Evolutionary conservation across 2,888 invertebrate genomes (phyloP).

Genomic region (Polydrusus pterygomalis): DNA sequence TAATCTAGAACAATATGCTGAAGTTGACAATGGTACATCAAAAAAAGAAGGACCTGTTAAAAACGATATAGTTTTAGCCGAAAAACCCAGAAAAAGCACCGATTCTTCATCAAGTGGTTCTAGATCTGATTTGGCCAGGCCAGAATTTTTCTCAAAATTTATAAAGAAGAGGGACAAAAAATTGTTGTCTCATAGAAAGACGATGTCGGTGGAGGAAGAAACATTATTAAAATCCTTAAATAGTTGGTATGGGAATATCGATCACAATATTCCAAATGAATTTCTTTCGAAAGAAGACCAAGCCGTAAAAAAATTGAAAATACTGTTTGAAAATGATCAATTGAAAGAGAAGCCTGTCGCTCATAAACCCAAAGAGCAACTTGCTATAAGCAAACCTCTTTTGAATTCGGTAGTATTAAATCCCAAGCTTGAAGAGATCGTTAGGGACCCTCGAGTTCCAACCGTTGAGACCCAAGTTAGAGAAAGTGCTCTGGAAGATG

Average conservation of each 20-base stretch:
- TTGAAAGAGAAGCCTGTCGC: constrained; percentile 64
- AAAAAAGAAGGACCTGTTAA: constrained; percentile 18
- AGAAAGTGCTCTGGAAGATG: constrained; percentile 50
- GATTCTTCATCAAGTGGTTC: constrained; percentile 46
- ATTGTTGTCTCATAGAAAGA: constrained; percentile 48
- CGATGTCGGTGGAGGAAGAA: constrained; percentile 64
- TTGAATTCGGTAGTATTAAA: constrained; percentile 67
- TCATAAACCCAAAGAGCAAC: constrained; percentile 65
- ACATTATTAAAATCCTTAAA: constrained; percentile 63
- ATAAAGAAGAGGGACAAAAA: constrained; percentile 60
- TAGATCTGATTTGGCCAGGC: constrained; percentile 49
- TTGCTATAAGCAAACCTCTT: constrained; percentile 69
- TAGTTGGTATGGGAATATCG: constrained; percentile 65
- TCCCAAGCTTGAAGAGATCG: constrained; percentile 65
- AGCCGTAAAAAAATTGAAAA: constrained; percentile 66
- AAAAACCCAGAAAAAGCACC: constrained; percentile 43
- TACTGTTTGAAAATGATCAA: constrained; percentile 63
- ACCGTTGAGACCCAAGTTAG: constrained; percentile 61
- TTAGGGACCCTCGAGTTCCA: constrained; percentile 63
- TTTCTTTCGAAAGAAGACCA: constrained; percentile 65
- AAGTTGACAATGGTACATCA: background rate
- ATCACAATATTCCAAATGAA: constrained; percentile 64
- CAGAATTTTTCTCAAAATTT: constrained; percentile 46
- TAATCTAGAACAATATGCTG: constrained; percentile 12
- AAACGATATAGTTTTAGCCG: background rate